phyloP scores from a whole-genome alignment of 2,113 vertebrate genomes.

The Centropristis striata region DNA sequence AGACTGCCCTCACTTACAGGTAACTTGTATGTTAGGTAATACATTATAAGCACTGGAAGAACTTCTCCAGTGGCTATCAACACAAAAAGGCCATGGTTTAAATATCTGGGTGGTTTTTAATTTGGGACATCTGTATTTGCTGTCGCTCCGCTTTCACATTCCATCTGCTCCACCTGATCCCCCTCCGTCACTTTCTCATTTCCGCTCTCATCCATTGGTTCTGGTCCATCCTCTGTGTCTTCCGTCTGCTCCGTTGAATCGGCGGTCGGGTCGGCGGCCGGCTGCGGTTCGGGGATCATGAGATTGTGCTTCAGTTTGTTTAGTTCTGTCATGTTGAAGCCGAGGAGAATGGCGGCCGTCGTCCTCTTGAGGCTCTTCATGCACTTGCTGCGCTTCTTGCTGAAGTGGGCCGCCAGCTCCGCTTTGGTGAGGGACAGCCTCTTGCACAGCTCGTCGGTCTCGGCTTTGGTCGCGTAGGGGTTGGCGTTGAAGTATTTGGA shows the following conservation, averaged over 20 bases:
- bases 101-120: constrained; percentile 23
- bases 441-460: constrained; percentile 88
- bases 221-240: background rate
- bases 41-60: constrained; percentile 16
- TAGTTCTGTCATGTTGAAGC: constrained; percentile 94
- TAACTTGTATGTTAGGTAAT: constrained; percentile 24
- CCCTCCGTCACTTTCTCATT: background rate
- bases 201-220: constrained; percentile 48
- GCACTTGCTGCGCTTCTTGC: constrained; percentile 89
- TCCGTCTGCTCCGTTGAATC: background rate
- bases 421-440: constrained; percentile 88
- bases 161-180: constrained; percentile 45
- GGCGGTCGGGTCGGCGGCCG: background rate
- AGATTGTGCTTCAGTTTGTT: constrained; percentile 91
- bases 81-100: constrained; percentile 40
- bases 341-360: constrained; percentile 88
- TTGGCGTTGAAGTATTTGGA: constrained; percentile 92
- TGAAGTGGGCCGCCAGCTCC: constrained; percentile 90
- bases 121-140: background rate
- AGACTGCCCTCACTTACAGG: constrained; percentile 32
- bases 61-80: constrained; percentile 34
- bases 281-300: constrained; percentile 73
- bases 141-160: constrained; percentile 26
- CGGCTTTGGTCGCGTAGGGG: constrained; percentile 91
- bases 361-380: constrained; percentile 90